Percentiles rank a stretch among this genome's conserved stretches.
Evolutionary conservation across 2,797 vertebrate genomes (phyloP).

Genomic region (Gouania willdenowi): DNA sequence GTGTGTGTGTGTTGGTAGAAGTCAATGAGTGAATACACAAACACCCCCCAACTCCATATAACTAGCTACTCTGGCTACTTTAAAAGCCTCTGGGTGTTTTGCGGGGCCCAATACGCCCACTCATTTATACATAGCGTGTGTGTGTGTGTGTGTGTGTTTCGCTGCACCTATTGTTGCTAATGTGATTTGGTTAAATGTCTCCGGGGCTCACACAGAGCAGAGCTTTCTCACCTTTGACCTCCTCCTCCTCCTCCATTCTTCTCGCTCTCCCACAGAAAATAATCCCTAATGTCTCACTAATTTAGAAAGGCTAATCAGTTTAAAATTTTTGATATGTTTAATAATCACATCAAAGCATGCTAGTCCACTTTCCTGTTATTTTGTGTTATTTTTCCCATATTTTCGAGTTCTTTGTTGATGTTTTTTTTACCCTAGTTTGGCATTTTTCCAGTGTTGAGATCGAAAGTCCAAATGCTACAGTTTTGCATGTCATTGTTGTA

Average conservation of each 20-base stretch:
- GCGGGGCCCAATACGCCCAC: conserved; percentile 24
- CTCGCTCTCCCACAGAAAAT: conserved; percentile 24
- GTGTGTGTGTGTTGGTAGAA: conserved; percentile 9
- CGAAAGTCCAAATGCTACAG: too few relatives aligned
- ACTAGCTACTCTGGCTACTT: conserved; percentile 17
- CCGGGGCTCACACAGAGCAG: conserved; percentile 80
- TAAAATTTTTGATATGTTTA: conserved; percentile 21
- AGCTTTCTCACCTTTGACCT: conserved; percentile 70
- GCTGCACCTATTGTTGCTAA: conserved; percentile 88
- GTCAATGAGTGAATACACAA: conserved; percentile 14
- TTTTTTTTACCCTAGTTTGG: neutral
- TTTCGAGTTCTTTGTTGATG: neutral
- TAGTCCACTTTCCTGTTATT: too few relatives aligned
- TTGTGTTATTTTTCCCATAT: too few relatives aligned
- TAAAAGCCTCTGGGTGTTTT: conserved; percentile 6
- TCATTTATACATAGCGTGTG: conserved; percentile 16
- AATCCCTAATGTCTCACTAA: conserved; percentile 26
- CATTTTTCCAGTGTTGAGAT: too few relatives aligned
- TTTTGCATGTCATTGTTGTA: too few relatives aligned
- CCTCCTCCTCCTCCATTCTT: conserved; percentile 14
- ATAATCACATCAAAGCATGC: too few relatives aligned
- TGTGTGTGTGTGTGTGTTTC: conserved; percentile 41
- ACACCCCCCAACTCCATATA: conserved; percentile 16
- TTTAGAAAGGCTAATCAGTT: conserved; percentile 47
- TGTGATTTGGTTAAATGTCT: conserved; percentile 88